Evolutionary conservation across 1,140 invertebrate genomes (phyloP), one percentile per base, ranked within the genome.

Genomic region (Rhynchophorus ferrugineus): DNA sequence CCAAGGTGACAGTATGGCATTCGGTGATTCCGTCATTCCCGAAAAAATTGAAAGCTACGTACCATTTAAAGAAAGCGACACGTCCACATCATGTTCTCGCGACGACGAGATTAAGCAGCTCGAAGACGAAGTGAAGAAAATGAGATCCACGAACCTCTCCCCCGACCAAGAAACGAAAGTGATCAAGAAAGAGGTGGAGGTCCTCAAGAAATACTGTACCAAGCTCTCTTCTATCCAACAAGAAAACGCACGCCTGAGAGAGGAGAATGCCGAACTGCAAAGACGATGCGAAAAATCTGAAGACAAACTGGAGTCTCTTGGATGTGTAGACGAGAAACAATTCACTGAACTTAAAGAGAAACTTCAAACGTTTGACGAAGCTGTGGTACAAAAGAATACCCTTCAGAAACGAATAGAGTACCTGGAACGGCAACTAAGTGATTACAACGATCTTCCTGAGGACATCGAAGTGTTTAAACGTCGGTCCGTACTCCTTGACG

Each of bases 131-230:
- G 58, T 64, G 17, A 48, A 55, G 11, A 35, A 43, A 21, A 55
- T 65, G 57, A 42, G 54, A 44, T 34, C 24, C 5, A 41, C 39
- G 13, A 39, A 38, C 16, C 20, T 54, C 9, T 52, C 56, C 7
- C 56, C 60, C 2, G 55, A 55, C 5, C 41, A 58, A 44, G 61
- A 64, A 55, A 41, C 56, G 8, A 45, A 56, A 50, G 35, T 62
- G 1, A 61, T 64, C 18, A 42, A 53, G 37, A 63, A 62, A 54
- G 60, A 65, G 48, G 39, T 65, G 1, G 57, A 58, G 24, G 58
- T 63, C 3, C 33, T 65, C 11, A 65, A 62, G 44, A 51, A 49
- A 33, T 65, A 62, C 37, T 65, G 61, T 33, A 8, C 60, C 1
- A 62, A 64, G 45, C 34, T 65, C 7, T 57, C 60, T 8, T 43